phyloP scores from a whole-genome alignment of 2,888 invertebrate genomes.

The Pogonocherus hispidulus region DNA sequence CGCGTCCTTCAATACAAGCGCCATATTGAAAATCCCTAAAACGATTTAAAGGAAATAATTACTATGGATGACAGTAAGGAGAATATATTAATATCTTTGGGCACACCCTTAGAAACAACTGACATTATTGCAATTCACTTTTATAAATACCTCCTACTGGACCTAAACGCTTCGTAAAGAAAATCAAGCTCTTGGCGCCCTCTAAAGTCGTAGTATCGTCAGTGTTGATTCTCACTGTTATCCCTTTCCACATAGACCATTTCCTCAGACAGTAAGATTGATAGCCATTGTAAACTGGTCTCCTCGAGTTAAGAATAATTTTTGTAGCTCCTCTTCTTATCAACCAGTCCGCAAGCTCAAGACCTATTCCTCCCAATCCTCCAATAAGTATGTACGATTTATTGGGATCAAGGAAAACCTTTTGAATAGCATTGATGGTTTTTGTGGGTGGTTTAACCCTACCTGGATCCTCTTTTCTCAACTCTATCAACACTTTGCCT shows the following conservation, averaged over 20 bases:
- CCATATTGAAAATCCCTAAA: no score
- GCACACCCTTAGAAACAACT: no score
- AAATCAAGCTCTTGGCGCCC: slow-evolving; percentile 66
- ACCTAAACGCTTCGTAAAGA: slow-evolving; percentile 66
- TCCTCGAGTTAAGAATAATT: no score
- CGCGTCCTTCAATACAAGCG: no score
- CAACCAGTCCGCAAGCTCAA: slow-evolving; percentile 75
- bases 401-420: slow-evolving; percentile 55
- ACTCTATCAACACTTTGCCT: slow-evolving; percentile 76
- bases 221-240: slow-evolving; percentile 67
- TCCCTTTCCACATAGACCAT: slow-evolving; percentile 62
- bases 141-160: slow-evolving; percentile 73
- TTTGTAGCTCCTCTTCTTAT: slow-evolving; percentile 73
- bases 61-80: no score
- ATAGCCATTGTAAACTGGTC: no score
- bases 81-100: not conserved
- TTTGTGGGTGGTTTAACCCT: slow-evolving; percentile 29
- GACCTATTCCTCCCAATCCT: slow-evolving; percentile 78
- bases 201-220: slow-evolving; percentile 63
- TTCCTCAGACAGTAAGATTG: no score
- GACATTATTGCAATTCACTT: no score
- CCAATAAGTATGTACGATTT: slow-evolving; percentile 66
- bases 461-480: slow-evolving; percentile 53
- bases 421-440: slow-evolving; percentile 46
- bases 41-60: no score